These are phyloP conservation scores for Ceyx erithaca DNA, from an alignment of 2,797 vertebrate genomes.

Conservation along the genomic window DNA sequence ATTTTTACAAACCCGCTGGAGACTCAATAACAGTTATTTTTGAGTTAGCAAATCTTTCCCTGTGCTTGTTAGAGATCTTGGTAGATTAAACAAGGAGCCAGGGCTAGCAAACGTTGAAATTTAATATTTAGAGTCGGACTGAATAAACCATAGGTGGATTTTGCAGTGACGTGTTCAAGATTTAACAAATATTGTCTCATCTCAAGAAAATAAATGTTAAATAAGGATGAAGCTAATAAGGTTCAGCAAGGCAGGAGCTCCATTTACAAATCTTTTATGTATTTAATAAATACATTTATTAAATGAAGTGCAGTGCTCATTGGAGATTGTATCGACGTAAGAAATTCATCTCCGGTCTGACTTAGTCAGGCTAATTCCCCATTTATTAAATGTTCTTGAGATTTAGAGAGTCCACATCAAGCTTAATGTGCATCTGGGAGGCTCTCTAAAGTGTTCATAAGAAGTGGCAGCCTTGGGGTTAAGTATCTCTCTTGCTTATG, in stretches of 20 bases:
- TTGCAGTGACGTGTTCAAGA: constrained; percentile 42
- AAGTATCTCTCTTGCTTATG: background rate
- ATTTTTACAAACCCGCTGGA: constrained; percentile 61
- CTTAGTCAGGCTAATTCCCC: constrained; percentile 57
- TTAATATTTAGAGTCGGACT: constrained; percentile 67
- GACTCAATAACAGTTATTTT: constrained; percentile 54
- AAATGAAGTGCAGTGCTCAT: constrained; percentile 67
- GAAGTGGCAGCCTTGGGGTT: background rate
- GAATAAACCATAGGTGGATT: constrained; percentile 60
- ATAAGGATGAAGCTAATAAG: constrained; percentile 62
- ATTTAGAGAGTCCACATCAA: constrained; percentile 55
- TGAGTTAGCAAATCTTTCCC: constrained; percentile 50
- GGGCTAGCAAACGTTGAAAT: constrained; percentile 54
- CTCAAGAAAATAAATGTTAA: constrained; percentile 67
- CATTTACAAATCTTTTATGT: constrained; percentile 71
- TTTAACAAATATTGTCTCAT: constrained; percentile 71
- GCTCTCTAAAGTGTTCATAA: background rate
- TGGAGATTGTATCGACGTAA: constrained; percentile 57
- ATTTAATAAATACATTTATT: constrained; percentile 78
- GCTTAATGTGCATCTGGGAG: constrained; percentile 42
- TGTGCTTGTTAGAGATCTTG: constrained; percentile 26
- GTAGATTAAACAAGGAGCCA: constrained; percentile 58
- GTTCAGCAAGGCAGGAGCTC: constrained; percentile 56
- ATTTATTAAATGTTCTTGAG: constrained; percentile 66
- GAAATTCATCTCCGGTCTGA: constrained; percentile 55